phyloP scores from a whole-genome alignment of 1,140 invertebrate species.

The Zaprionus lachaisei region DNA sequence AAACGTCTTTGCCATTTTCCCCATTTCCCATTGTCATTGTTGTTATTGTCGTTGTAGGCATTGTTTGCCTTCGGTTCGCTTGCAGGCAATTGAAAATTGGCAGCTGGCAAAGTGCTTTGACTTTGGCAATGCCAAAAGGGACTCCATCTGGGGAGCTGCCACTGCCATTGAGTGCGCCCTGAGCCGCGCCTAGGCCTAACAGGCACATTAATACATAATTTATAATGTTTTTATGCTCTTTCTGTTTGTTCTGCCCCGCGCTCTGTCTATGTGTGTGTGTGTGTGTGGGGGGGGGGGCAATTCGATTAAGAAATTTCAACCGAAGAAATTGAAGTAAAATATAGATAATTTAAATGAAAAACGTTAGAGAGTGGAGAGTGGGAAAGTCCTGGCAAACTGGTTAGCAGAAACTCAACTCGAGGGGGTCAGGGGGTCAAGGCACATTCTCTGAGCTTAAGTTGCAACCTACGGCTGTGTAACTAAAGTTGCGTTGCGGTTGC shows the following conservation, averaged over 20 bases:
- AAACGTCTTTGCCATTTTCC: constrained; percentile 47
- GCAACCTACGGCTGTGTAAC: constrained; percentile 14
- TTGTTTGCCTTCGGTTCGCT: constrained; percentile 39
- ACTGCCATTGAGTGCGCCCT: constrained; percentile 13
- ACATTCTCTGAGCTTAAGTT: constrained; percentile 9
- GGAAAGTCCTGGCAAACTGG: neutral
- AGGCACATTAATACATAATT: constrained; percentile 83
- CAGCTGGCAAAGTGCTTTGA: constrained; percentile 67
- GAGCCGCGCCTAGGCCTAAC: constrained; percentile 58
- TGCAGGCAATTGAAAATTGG: constrained; percentile 77
- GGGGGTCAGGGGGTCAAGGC: constrained; percentile 4
- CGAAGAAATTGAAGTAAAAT: constrained; percentile 11
- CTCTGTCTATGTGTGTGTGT: neutral
- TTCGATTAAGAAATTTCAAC: constrained; percentile 43
- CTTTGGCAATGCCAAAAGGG: constrained; percentile 27
- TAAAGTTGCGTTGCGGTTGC: constrained; percentile 19
- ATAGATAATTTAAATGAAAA: neutral
- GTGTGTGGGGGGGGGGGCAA: constrained; percentile 16
- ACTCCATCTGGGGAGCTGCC: constrained; percentile 32
- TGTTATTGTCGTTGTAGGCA: constrained; percentile 43
- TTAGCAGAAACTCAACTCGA: constrained; percentile 2
- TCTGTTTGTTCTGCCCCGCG: constrained; percentile 21
- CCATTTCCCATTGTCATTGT: constrained; percentile 44
- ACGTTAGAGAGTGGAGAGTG: neutral
- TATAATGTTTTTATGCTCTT: constrained; percentile 80